phyloP scores from a whole-genome alignment of 2,113 vertebrate species.

The Coreoperca whiteheadi region DNA sequence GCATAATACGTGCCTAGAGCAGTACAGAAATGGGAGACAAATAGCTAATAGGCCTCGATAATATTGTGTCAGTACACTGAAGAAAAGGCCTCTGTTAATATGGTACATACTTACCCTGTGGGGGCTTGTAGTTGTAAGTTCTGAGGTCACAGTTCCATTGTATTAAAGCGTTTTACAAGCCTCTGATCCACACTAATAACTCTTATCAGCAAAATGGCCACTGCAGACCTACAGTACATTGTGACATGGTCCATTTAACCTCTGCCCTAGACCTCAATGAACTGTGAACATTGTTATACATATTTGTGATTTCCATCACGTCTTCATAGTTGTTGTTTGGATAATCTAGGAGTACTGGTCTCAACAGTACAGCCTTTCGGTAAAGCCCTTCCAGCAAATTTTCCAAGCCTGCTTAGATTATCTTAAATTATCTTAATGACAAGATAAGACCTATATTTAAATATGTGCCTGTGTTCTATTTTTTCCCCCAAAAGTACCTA shows the following conservation, averaged over 20 bases:
- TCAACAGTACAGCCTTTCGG: not conserved
- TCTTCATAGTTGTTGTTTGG: not conserved
- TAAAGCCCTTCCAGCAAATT: not conserved
- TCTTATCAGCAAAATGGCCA: conserved; percentile 12
- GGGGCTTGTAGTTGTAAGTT: conserved; percentile 16
- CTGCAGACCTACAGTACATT: not conserved
- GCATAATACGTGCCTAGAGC: not conserved
- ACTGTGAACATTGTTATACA: conserved; percentile 4
- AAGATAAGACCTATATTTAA: not conserved
- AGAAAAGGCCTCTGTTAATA: not conserved
- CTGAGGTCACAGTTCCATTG: not conserved
- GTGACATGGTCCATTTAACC: conserved; percentile 22
- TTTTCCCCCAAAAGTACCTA: conserved; percentile 86
- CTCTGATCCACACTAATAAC: conserved; percentile 17
- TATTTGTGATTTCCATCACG: not conserved
- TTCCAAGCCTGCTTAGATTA: not conserved
- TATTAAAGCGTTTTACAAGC: conserved; percentile 28
- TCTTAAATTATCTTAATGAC: not conserved
- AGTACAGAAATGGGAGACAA: not conserved
- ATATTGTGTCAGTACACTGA: not conserved
- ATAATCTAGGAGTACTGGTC: not conserved
- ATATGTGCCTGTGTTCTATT: not conserved
- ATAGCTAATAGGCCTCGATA: not conserved
- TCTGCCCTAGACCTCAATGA: not conserved
- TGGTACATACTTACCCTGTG: not conserved